Evolutionary conservation across 2,113 vertebrate genomes (phyloP).

Genomic region (Redunca redunca): DNA sequence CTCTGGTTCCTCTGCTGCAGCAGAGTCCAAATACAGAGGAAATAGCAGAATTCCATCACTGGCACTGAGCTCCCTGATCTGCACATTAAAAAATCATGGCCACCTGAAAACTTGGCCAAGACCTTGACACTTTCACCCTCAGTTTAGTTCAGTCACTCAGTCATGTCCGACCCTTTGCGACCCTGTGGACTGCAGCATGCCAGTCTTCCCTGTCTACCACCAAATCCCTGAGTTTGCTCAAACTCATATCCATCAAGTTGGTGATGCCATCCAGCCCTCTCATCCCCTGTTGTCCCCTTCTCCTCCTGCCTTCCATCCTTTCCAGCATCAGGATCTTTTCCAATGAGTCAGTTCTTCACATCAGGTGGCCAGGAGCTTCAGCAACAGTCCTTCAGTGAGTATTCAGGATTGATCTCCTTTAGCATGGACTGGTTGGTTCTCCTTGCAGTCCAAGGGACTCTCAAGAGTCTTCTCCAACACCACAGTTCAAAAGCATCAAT

Average conservation of each 20-base stretch:
- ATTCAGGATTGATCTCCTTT: neutral
- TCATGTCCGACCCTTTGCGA: fast-evolving
- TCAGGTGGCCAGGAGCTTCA: neutral
- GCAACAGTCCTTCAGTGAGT: neutral
- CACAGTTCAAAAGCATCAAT: neutral
- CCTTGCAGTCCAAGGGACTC: neutral
- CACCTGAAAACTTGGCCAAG: neutral
- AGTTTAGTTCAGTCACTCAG: neutral
- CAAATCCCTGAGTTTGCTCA: neutral
- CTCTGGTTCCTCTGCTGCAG: no score
- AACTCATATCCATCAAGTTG: neutral
- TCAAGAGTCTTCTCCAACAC: neutral
- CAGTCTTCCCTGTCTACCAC: neutral
- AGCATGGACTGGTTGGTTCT: neutral
- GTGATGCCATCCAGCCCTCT: neutral
- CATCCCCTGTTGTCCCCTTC: neutral
- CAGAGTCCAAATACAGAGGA: neutral
- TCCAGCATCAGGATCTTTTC: neutral
- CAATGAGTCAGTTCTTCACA: neutral
- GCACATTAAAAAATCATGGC: neutral
- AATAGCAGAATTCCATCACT: neutral
- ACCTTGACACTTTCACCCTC: neutral
- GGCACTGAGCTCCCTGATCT: neutral
- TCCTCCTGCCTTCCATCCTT: neutral
- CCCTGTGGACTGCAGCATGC: neutral